These are phyloP conservation scores for Poecilia picta DNA, from an alignment of 2,797 vertebrate genomes.

Conservation along the genomic window DNA sequence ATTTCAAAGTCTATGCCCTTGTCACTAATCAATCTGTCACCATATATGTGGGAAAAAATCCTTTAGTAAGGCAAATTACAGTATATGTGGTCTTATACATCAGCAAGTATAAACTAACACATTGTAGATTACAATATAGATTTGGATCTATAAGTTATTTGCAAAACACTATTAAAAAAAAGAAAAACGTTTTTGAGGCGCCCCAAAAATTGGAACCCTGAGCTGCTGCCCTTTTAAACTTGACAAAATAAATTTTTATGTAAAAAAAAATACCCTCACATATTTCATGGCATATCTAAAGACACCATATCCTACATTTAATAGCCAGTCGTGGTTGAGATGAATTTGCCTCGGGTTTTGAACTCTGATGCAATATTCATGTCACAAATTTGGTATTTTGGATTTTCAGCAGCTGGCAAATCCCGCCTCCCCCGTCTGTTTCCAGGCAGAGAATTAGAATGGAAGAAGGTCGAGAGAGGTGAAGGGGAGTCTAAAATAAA, in stretches of 20 bases:
- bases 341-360: neutral
- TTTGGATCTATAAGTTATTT: too few species aligned
- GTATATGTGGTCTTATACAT: too few species aligned
- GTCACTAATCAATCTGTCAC: too few species aligned
- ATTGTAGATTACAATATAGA: too few species aligned
- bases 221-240: too few species aligned
- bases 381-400: slow-evolving; percentile 60
- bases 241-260: neutral
- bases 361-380: slow-evolving; percentile 61
- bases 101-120: too few species aligned
- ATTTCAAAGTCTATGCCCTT: too few species aligned
- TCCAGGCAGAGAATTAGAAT: slow-evolving; percentile 18
- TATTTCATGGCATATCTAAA: neutral
- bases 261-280: neutral
- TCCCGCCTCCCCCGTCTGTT: neutral
- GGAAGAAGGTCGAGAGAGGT: slow-evolving; percentile 5
- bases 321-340: neutral
- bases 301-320: neutral
- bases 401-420: slow-evolving; percentile 45
- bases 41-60: too few species aligned
- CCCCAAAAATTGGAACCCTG: too few species aligned
- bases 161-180: too few species aligned
- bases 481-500: slow-evolving; percentile 19
- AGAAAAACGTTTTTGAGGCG: too few species aligned
- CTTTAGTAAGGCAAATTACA: too few species aligned